Percentiles rank a stretch among this genome's conserved stretches.
Conservation (phyloP, 2,888 invertebrate genomes). For the Glaucopsyche alexis region DNA sequence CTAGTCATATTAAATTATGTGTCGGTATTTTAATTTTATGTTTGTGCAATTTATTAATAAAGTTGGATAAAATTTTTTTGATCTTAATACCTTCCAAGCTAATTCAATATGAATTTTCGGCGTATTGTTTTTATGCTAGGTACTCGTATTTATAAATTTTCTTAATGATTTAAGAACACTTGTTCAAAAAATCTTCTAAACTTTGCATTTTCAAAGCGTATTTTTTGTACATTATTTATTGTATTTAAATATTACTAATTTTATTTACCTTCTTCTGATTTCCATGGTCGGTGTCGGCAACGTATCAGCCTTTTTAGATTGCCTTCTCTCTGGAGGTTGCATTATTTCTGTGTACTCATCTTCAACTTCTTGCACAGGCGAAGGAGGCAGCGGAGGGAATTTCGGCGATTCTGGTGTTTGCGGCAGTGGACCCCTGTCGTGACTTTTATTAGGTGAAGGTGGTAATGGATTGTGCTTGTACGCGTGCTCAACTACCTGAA, state of each 20-base stretch:
- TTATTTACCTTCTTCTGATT: conserved; percentile 65
- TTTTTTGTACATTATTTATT: too few relatives aligned
- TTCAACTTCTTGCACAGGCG: conserved; percentile 89
- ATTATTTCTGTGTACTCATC: conserved; percentile 86
- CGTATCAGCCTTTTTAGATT: conserved; percentile 75
- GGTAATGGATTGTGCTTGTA: conserved; percentile 70
- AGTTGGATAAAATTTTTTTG: too few relatives aligned
- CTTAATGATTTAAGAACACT: too few relatives aligned
- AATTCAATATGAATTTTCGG: too few relatives aligned
- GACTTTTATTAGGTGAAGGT: conserved; percentile 63
- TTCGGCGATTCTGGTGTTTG: conserved; percentile 75
- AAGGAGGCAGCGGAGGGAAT: conserved; percentile 90
- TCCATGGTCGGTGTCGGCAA: conserved; percentile 76
- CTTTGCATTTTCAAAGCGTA: too few relatives aligned
- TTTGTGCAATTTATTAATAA: too few relatives aligned
- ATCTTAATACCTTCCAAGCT: too few relatives aligned
- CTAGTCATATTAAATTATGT: too few relatives aligned
- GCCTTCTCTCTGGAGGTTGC: conserved; percentile 73
- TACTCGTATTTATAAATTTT: too few relatives aligned
- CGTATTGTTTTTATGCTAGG: too few relatives aligned
- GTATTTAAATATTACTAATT: neutral
- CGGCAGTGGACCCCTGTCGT: conserved; percentile 72
- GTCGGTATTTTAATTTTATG: too few relatives aligned
- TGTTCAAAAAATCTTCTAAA: too few relatives aligned
- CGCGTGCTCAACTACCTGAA: conserved; percentile 83